Conservation (phyloP, 1,140 invertebrate species). For the Anadara kagoshimensis region DNA sequence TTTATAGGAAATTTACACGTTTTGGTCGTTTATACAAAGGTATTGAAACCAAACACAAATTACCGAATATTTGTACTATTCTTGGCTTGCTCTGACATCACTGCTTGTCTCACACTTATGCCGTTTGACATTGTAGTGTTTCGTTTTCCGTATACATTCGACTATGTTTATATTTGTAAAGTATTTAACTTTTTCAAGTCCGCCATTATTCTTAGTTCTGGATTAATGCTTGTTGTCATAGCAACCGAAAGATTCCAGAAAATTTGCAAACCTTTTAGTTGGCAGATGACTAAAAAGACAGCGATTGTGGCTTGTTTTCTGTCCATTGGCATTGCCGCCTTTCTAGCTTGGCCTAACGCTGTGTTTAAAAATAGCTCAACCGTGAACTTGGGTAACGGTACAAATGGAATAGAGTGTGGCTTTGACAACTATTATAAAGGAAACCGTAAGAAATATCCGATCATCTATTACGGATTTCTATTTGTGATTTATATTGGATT, state of each 20-base stretch:
- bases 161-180: constrained; percentile 16
- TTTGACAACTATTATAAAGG: too few species aligned
- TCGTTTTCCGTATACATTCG: constrained; percentile 22
- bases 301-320: too few species aligned
- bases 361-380: too few species aligned
- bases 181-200: constrained; percentile 1
- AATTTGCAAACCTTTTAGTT: constrained; percentile 12
- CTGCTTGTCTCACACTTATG: constrained; percentile 21
- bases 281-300: too few species aligned
- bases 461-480: too few species aligned
- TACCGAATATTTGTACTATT: constrained; percentile 14
- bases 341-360: too few species aligned
- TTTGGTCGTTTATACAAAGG: constrained; percentile 14
- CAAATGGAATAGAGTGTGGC: too few species aligned
- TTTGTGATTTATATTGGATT: too few species aligned
- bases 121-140: constrained; percentile 25
- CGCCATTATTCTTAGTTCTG: constrained; percentile 19
- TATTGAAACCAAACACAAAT: constrained; percentile 2
- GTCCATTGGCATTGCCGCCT: too few species aligned
- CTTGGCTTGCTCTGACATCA: constrained; percentile 14
- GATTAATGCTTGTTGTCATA: constrained; percentile 18
- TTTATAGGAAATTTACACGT: constrained; percentile 26
- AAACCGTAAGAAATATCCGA: too few species aligned
- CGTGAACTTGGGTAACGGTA: too few species aligned
- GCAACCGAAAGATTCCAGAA: constrained; percentile 16